Conservation (phyloP, 1,140 invertebrate species). For the Drosophila punjabiensis region DNA sequence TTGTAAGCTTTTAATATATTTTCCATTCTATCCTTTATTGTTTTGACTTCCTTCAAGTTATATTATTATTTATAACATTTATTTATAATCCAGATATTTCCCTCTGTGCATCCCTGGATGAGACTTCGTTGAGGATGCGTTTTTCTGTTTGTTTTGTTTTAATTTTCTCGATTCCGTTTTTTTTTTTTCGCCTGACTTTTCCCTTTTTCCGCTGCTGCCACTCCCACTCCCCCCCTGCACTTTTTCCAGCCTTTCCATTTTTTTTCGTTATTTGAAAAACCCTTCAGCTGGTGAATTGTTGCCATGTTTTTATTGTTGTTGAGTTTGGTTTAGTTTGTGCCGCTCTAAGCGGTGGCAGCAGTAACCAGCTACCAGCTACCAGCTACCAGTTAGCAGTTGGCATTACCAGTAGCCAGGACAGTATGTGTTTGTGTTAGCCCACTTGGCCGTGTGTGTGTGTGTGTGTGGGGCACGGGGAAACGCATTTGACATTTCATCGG, state of each 20-base stretch:
- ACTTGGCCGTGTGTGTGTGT: conserved; percentile 18
- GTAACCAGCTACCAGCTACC: conserved; percentile 43
- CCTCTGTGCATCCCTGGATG: conserved; percentile 5
- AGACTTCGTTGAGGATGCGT: conserved; percentile 63
- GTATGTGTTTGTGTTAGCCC: conserved; percentile 38
- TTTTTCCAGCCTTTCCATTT: conserved; percentile 27
- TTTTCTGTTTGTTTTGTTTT: conserved; percentile 84
- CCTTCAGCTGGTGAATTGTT: conserved; percentile 84
- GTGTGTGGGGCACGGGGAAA: conserved; percentile 25
- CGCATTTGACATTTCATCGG: conserved; percentile 75
- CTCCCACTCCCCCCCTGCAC: conserved; percentile 34
- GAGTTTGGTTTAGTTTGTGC: conserved; percentile 83
- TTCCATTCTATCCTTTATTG: too few relatives aligned
- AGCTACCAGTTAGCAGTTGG: conserved; percentile 61
- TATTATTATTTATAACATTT: background rate
- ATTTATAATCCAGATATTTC: background rate
- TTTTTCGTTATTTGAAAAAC: conserved; percentile 85
- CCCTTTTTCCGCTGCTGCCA: conserved; percentile 49
- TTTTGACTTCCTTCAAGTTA: too few relatives aligned
- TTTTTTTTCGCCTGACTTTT: conserved; percentile 50
- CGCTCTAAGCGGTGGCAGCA: conserved; percentile 63
- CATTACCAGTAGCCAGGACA: conserved; percentile 38
- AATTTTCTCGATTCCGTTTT: conserved; percentile 77
- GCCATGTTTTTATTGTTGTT: conserved; percentile 84
- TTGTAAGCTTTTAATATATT: background rate